Evolutionary conservation across 2,888 invertebrate genomes (phyloP).

Genomic region (Lydus trimaculatus): DNA sequence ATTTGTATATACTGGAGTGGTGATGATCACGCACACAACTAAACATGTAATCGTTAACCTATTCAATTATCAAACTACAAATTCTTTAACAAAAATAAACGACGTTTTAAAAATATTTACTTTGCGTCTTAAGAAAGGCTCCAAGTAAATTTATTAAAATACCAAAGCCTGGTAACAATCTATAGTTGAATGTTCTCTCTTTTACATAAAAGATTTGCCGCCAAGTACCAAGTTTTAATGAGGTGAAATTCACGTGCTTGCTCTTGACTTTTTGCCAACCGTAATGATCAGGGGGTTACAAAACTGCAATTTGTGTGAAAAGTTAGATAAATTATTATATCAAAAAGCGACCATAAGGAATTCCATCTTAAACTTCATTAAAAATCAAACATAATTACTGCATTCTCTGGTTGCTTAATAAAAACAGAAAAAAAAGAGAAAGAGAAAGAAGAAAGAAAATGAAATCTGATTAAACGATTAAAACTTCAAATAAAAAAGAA

Average conservation of each 20-base stretch:
- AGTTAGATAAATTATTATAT: slow-evolving; percentile 44
- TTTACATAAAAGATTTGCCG: neutral
- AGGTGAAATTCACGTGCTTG: slow-evolving; percentile 14
- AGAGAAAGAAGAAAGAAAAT: neutral
- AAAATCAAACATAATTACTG: neutral
- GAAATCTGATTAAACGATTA: neutral
- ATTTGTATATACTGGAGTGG: neutral
- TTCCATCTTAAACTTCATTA: neutral
- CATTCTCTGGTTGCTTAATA: neutral
- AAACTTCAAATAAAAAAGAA: neutral
- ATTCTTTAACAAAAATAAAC: neutral
- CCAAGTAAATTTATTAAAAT: neutral
- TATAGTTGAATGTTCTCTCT: neutral
- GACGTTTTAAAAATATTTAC: neutral
- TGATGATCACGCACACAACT: slow-evolving; percentile 30
- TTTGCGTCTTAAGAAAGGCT: neutral
- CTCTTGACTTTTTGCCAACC: slow-evolving; percentile 21
- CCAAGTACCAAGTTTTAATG: slow-evolving; percentile 23
- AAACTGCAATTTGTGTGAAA: slow-evolving; percentile 41
- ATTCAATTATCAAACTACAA: slow-evolving; percentile 32
- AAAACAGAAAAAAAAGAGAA: too few relatives aligned
- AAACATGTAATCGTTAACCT: slow-evolving; percentile 48
- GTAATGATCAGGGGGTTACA: slow-evolving; percentile 33
- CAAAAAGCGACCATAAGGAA: slow-evolving; percentile 16
- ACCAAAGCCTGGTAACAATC: neutral